Base-by-base conservation (phyloP, 2,113 vertebrate genomes). In the Glareola pratincola region DNA sequence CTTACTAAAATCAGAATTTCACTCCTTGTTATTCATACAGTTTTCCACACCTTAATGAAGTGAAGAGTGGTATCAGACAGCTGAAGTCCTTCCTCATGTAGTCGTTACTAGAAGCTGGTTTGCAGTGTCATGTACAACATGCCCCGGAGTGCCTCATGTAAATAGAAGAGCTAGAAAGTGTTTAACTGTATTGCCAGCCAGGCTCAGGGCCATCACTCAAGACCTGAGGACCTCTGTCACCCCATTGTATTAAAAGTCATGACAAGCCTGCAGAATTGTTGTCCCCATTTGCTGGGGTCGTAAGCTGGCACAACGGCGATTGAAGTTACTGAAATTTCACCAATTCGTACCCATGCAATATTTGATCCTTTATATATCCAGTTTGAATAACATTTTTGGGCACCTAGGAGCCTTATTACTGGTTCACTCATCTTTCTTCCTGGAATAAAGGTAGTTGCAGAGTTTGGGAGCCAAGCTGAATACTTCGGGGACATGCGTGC, bases 251-350 rank as follows among this genome's bases (percentile, higher is more conserved):
- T 88, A 77, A 63, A 78, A 93, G 88, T 45, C 79, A 29, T 2
- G 8, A 51, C 54, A 51, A 73, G 75, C 26, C 63, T 88, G 59
- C n/a, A 74, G 18, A 85, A 59, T 76, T 62, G 53, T 17, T 83
- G 26, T 22, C 71, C 21, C 24, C 26, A 7, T 77, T 80, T 34
- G 24, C 41, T 77, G 14, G 45, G 4, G 0, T n/a, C 0, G 0
- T 41, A 54, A 88, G 16, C 22, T 86, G 67, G 23, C 53, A 27
- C 4, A 3, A 9, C 41, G 69, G 76, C 20, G 32, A 12, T 2
- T 43, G 12, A 15, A 21, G 12, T 69, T 86, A 74, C 23, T 51
- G 63, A 76, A 41, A 62, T 60, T 24, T 79, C 67, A 69, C n/a
- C 27, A 9, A 1, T 92, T 59, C 69, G 10, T 73, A 53, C 26